A percentile compares a stretch with the other conserved stretches of the same genome.
Conservation (phyloP, 2,113 vertebrate genomes). For the Nyctibius bracteatus region DNA sequence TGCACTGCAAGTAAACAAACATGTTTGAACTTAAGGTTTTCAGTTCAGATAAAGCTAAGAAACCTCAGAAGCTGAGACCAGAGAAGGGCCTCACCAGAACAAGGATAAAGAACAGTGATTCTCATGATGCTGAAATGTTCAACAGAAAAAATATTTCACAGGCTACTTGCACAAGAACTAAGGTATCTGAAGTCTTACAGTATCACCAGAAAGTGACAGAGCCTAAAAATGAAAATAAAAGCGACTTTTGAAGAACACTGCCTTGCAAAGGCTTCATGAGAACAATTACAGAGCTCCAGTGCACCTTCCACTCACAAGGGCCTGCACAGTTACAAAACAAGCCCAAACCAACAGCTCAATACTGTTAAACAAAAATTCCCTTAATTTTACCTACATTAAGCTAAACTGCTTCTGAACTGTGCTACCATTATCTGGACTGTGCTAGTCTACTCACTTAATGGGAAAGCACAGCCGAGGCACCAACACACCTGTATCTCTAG, state of each 20-base stretch:
- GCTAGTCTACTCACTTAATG: neutral
- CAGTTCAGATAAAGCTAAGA: neutral
- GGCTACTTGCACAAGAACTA: neutral
- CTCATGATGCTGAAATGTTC: neutral
- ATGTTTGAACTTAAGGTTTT: neutral
- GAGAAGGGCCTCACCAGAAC: neutral
- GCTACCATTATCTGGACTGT: neutral
- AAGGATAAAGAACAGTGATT: neutral
- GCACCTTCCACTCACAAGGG: neutral
- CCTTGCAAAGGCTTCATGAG: neutral
- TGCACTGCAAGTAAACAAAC: conserved; percentile 13
- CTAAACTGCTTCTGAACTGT: neutral
- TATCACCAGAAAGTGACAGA: neutral
- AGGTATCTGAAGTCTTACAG: neutral
- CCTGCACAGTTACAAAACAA: neutral
- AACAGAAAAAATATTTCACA: neutral
- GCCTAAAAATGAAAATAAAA: neutral
- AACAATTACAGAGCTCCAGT: neutral
- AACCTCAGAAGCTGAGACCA: neutral
- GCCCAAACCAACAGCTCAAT: neutral
- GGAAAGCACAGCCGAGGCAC: neutral
- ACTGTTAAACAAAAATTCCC: neutral
- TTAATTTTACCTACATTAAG: neutral
- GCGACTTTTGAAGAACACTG: neutral
- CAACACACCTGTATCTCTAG: neutral